These are phyloP conservation scores for Toxostoma redivivum DNA, from an alignment of 2,113 vertebrate genomes.

Conservation along the genomic window DNA sequence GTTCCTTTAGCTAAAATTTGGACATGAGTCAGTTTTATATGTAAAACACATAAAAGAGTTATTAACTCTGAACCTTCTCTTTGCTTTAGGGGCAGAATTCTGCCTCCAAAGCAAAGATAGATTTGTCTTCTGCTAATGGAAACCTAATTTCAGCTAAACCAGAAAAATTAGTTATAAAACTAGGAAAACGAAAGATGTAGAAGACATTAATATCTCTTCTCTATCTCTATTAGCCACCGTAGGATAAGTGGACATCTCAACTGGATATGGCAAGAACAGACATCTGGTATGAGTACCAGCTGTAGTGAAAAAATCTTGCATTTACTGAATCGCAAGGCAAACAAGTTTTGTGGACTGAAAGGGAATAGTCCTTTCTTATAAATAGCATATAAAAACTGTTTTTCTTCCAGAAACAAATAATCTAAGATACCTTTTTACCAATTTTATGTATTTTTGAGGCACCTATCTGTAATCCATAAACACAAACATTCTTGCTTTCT, in stretches of 20 bases:
- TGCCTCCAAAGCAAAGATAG: background rate
- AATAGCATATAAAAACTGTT: background rate
- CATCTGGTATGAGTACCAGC: background rate
- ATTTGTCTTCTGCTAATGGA: background rate
- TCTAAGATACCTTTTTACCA: background rate
- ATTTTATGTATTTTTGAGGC: background rate
- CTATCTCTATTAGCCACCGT: background rate
- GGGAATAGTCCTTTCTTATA: background rate
- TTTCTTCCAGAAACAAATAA: background rate
- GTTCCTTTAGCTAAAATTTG: background rate
- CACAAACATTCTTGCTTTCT: background rate
- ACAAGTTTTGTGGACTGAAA: background rate
- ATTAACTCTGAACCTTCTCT: background rate
- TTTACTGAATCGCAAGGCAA: background rate
- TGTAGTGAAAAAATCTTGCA: background rate
- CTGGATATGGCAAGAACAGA: background rate
- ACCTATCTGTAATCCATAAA: background rate
- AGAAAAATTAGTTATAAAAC: background rate
- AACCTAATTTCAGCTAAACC: background rate
- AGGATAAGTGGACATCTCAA: background rate
- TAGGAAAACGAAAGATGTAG: background rate
- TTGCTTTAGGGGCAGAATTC: background rate
- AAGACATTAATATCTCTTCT: background rate
- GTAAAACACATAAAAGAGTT: background rate
- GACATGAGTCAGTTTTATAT: background rate